Evolutionary conservation across 2,888 invertebrate species (phyloP).

Genomic region (Acrobasis repandana): DNA sequence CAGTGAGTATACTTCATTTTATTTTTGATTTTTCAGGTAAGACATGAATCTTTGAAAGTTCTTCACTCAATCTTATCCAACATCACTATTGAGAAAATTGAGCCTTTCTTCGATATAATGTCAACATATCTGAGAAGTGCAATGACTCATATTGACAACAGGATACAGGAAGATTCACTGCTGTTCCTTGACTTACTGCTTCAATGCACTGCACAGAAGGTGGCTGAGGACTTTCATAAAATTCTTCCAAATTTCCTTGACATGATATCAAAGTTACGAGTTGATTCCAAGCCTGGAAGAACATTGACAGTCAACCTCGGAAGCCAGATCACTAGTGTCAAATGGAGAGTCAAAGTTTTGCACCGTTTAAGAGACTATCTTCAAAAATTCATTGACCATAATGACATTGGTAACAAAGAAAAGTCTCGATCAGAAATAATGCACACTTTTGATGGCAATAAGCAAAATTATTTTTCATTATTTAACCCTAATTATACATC

Average conservation of each 20-base stretch:
- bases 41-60: conserved; percentile 82
- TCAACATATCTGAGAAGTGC: conserved; percentile 92
- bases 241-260: conserved; percentile 91
- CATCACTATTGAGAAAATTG: conserved; percentile 72
- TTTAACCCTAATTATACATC: conserved; percentile 58
- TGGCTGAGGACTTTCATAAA: conserved; percentile 86
- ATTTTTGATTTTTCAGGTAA: conserved; percentile 65
- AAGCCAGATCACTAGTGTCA: conserved; percentile 88
- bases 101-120: conserved; percentile 90
- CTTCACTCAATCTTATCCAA: conserved; percentile 75
- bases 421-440: conserved; percentile 37
- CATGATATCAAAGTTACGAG: conserved; percentile 90
- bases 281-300: conserved; percentile 85
- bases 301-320: conserved; percentile 87
- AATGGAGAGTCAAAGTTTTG: conserved; percentile 91
- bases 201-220: conserved; percentile 84
- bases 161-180: conserved; percentile 92
- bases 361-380: conserved; percentile 85
- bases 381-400: conserved; percentile 57
- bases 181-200: conserved; percentile 90
- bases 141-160: conserved; percentile 93
- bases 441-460: conserved; percentile 50
- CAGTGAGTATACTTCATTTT: conserved; percentile 15
- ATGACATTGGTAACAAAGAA: conserved; percentile 43
- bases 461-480: conserved; percentile 56